Conservation (phyloP, 2,888 invertebrate species). For the Heliconius ismenius region DNA sequence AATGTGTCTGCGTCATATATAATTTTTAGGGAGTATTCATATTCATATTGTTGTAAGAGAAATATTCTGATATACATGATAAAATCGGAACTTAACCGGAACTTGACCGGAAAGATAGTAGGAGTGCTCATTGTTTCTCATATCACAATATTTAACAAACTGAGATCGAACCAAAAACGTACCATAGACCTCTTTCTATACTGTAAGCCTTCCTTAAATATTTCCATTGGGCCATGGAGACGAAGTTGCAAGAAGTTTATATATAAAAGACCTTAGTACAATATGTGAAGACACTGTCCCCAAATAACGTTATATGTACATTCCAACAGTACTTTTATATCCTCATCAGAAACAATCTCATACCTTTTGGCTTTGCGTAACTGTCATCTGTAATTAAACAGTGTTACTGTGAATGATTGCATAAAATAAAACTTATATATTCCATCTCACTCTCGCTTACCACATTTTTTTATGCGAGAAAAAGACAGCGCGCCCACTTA, state of each 20-base stretch:
- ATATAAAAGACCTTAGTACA: background rate
- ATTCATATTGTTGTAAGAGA: no score
- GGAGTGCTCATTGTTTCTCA: no score
- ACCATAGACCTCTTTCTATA: no score
- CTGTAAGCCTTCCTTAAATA: no score
- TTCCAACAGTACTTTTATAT: background rate
- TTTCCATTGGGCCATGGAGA: no score
- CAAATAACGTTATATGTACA: background rate
- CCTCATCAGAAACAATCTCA: background rate
- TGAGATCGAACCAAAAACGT: no score
- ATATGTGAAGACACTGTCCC: background rate
- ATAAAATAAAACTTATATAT: constrained; percentile 43
- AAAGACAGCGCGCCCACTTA: constrained; percentile 60
- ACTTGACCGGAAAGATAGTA: no score
- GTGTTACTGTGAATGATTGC: constrained; percentile 43
- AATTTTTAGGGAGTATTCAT: no score
- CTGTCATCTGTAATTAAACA: constrained; percentile 43
- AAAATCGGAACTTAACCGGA: no score
- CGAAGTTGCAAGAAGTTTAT: background rate
- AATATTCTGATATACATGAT: no score
- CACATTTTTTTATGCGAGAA: constrained; percentile 37
- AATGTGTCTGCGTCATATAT: no score
- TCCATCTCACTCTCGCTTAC: constrained; percentile 39
- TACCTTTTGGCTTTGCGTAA: constrained; percentile 27
- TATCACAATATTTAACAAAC: no score